phyloP scores from a whole-genome alignment of 2,888 invertebrate genomes.

The Idaea aversata region DNA sequence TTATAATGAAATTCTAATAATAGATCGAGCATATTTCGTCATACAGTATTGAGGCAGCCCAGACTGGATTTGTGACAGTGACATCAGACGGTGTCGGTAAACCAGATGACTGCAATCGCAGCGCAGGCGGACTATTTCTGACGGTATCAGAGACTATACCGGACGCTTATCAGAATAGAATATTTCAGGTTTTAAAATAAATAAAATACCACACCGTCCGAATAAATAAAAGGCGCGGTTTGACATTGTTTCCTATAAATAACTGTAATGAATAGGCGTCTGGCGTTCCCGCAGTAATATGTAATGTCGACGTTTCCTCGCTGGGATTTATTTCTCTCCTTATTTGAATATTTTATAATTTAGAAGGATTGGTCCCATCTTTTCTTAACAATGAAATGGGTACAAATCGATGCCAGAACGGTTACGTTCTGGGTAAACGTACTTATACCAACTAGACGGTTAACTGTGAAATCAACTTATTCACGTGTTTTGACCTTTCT shows the following conservation, averaged over 20 bases:
- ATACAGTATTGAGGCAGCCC: slow-evolving; percentile 47
- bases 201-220: slow-evolving; percentile 68
- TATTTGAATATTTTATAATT: slow-evolving; percentile 73
- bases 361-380: slow-evolving; percentile 53
- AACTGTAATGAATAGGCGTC: slow-evolving; percentile 76
- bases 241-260: slow-evolving; percentile 77
- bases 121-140: slow-evolving; percentile 50
- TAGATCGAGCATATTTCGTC: slow-evolving; percentile 60
- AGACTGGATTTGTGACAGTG: slow-evolving; percentile 58
- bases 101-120: slow-evolving; percentile 43
- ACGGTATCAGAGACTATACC: slow-evolving; percentile 46
- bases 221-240: slow-evolving; percentile 73
- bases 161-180: slow-evolving; percentile 68
- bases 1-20: slow-evolving; percentile 64
- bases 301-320: slow-evolving; percentile 72
- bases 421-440: slow-evolving; percentile 15
- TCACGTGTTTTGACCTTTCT: slow-evolving; percentile 23
- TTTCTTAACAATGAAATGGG: slow-evolving; percentile 40
- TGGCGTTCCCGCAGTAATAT: slow-evolving; percentile 69
- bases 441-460: slow-evolving; percentile 15
- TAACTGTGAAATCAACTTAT: slow-evolving; percentile 22
- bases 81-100: slow-evolving; percentile 53
- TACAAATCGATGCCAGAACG: slow-evolving; percentile 15
- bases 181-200: slow-evolving; percentile 75
- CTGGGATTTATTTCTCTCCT: slow-evolving; percentile 68